These are phyloP conservation scores for Falco biarmicus DNA, from an alignment of 2,797 vertebrate species.

Conservation along the genomic window DNA sequence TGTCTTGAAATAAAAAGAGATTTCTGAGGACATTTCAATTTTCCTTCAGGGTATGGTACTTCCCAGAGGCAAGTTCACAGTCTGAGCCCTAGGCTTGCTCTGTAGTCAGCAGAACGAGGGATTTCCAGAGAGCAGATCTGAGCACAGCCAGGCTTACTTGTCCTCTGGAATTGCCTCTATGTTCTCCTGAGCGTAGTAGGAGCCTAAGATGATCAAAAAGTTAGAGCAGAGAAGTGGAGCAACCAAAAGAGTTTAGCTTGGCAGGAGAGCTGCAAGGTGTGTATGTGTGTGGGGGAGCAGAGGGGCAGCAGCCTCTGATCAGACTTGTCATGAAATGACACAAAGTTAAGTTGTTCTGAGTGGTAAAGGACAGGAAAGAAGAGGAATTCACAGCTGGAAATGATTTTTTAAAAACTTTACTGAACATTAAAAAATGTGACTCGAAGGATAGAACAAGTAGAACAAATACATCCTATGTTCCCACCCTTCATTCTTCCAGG, in stretches of 20 bases:
- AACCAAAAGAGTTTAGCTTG: not conserved
- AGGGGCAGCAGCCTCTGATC: not conserved
- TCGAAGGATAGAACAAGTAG: not conserved
- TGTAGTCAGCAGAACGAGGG: not conserved
- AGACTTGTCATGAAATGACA: not conserved
- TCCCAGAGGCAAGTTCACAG: not conserved
- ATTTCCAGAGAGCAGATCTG: constrained; percentile 7
- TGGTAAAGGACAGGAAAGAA: not conserved
- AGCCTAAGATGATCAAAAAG: constrained; percentile 16
- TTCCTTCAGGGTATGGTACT: not conserved
- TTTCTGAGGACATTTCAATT: not conserved
- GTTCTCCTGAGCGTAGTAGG: not conserved
- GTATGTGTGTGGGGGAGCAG: not conserved
- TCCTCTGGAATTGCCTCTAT: not conserved
- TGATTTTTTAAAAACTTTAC: not conserved
- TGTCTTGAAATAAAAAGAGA: not conserved
- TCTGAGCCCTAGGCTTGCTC: not conserved
- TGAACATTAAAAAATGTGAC: not conserved
- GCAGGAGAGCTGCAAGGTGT: not conserved
- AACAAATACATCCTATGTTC: not conserved
- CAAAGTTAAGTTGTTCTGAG: not conserved
- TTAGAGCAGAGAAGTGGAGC: not conserved
- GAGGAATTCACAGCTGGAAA: not conserved
- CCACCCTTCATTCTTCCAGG: not conserved
- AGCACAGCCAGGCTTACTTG: not conserved